phyloP scores from a whole-genome alignment of 2,888 invertebrate genomes.

The Teinopalpus imperialis region DNA sequence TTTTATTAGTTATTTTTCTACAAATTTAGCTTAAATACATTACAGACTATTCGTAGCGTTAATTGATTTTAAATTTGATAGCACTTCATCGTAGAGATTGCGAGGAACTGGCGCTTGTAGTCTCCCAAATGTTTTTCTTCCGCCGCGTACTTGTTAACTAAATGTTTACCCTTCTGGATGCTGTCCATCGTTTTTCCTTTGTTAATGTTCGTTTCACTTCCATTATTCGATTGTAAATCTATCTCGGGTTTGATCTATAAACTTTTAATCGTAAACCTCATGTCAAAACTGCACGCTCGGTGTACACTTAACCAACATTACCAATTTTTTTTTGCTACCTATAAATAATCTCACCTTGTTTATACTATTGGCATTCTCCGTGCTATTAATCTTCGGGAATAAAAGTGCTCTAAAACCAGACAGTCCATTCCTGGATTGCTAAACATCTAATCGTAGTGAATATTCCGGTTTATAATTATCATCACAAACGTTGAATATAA shows the following conservation, averaged over 20 bases:
- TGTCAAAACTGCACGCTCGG: slow-evolving; percentile 30
- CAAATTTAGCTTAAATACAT: no score
- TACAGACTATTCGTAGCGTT: background rate
- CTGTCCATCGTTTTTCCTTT: slow-evolving; percentile 57
- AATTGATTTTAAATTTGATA: slow-evolving; percentile 11
- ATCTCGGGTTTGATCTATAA: slow-evolving; percentile 41
- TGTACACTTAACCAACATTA: slow-evolving; percentile 11
- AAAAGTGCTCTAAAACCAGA: slow-evolving; percentile 6
- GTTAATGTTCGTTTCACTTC: slow-evolving; percentile 51
- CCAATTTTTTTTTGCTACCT: slow-evolving; percentile 10
- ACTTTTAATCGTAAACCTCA: slow-evolving; percentile 25
- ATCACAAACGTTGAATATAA: slow-evolving; percentile 1
- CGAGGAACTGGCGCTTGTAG: slow-evolving; percentile 44
- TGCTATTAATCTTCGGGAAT: slow-evolving; percentile 15
- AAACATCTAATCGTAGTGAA: slow-evolving; percentile 10
- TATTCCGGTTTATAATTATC: slow-evolving; percentile 9
- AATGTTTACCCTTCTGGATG: slow-evolving; percentile 66
- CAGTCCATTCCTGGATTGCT: slow-evolving; percentile 16
- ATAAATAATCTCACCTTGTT: slow-evolving; percentile 12
- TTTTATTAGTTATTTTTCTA: no score
- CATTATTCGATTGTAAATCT: slow-evolving; percentile 58
- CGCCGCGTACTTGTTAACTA: slow-evolving; percentile 44
- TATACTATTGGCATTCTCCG: slow-evolving; percentile 19
- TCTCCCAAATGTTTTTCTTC: slow-evolving; percentile 50
- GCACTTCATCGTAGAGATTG: background rate